Evolutionary conservation across 2,113 vertebrate species (phyloP), one percentile per base, ranked within the genome.

Genomic region (Urocolius indicus): DNA sequence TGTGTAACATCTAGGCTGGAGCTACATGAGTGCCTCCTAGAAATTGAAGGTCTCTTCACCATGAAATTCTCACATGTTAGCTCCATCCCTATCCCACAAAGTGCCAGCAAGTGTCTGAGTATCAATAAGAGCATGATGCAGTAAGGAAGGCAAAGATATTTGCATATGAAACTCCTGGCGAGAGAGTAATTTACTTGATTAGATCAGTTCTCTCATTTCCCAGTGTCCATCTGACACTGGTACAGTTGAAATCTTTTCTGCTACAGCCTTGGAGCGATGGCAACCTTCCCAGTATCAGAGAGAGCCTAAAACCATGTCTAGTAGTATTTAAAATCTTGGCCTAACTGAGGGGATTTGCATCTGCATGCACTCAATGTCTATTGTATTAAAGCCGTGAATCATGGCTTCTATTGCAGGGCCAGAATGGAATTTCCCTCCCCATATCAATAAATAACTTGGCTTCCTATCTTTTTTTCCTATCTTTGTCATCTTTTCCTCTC

Each of bases 241-340:
- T 46, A 32, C 62, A 45, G 29, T 15, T 49, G 51, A 87, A 91
- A 76, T 48, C 69, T 43, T 75, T 93, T 89, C 62, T 89, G 10
- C 49, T 85, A 58, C 49, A 90, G 71, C 38, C 72, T 69, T 61
- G 59, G 26, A 82, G 46, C 29, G 81, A 94, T 84, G 74, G 93
- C 81, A 95, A 69, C 62, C 62, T 79, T 94, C 93, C 84, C 84
- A 84, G 62, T 82, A 84, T 74, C 66, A 75, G 71, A 93, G 58
- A 90, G 59, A 45, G 72, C 59, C 72, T 59, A 51, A 81, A 87
- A 90, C 26, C 90, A 63, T 4, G 34, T 90, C 63, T 69, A 80
- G 63, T 59, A 59, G 46, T 88, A 92, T 90, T 86, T 69, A 67
- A 88, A 89, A 63, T 20, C 72, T 62, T 97, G 93, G 84, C 77